A percentile compares a stretch with the other conserved stretches of the same genome.
phyloP scores from a whole-genome alignment of 2,797 vertebrate species.

The Novumbra hubbsi region DNA sequence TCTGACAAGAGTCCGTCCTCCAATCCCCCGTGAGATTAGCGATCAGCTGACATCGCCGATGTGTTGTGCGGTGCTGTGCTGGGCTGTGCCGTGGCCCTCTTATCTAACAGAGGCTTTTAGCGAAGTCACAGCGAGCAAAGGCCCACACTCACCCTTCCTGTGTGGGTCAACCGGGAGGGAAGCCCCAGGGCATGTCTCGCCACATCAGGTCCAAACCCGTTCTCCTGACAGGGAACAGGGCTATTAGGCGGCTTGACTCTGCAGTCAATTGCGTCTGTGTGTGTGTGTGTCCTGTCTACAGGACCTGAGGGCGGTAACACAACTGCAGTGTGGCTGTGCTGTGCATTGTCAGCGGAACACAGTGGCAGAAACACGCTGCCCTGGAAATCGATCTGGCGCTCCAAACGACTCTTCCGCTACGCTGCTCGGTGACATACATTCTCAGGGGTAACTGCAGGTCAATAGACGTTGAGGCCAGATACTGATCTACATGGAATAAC shows the following conservation, averaged over 20 bases:
- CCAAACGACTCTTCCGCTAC: conserved; percentile 31
- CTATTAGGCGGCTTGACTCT: background rate
- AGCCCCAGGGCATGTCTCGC: conserved; percentile 4
- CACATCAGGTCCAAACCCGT: conserved; percentile 6
- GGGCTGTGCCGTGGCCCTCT: conserved; percentile 57
- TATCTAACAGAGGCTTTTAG: conserved; percentile 77
- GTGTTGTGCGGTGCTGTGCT: conserved; percentile 46
- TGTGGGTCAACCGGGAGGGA: background rate
- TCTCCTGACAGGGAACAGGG: conserved; percentile 18
- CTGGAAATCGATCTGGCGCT: conserved; percentile 37
- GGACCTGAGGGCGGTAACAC: conserved; percentile 51
- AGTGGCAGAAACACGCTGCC: conserved; percentile 32
- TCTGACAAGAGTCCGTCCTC: conserved; percentile 71
- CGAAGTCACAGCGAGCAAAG: conserved; percentile 39
- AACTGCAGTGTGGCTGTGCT: conserved; percentile 33
- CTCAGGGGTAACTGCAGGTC: background rate
- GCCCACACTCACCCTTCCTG: background rate
- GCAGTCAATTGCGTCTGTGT: background rate
- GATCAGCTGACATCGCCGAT: conserved; percentile 84
- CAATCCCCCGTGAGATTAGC: conserved; percentile 81
- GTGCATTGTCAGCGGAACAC: conserved; percentile 53
- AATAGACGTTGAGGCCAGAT: background rate
- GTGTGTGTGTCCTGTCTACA: background rate
- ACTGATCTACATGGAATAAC: background rate
- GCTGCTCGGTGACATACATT: conserved; percentile 2